Evolutionary conservation across 1,140 invertebrate genomes (phyloP).

Genomic region (Piezodorus guildinii): DNA sequence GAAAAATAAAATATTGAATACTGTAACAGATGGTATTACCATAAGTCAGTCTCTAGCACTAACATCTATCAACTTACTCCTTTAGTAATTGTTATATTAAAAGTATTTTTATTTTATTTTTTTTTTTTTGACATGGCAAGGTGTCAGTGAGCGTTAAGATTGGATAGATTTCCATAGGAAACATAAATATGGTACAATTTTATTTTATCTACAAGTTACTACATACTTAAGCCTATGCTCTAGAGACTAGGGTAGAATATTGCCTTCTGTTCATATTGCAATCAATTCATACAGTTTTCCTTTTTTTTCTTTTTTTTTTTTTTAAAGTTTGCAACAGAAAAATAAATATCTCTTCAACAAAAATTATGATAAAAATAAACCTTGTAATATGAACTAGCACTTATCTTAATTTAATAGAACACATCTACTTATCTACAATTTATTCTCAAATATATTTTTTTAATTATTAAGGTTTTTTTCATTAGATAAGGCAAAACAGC

Average conservation of each 20-base stretch:
- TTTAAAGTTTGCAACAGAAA: constrained; percentile 11
- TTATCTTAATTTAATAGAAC: neutral
- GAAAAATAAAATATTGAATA: constrained; percentile 9
- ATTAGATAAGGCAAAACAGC: constrained; percentile 21
- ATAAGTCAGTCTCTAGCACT: constrained; percentile 4
- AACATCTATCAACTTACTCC: neutral
- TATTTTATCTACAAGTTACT: constrained; percentile 5
- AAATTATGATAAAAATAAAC: constrained; percentile 4
- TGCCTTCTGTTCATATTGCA: constrained; percentile 25
- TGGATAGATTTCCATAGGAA: constrained; percentile 24
- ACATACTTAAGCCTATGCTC: constrained; percentile 8
- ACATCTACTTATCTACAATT: constrained; percentile 12
- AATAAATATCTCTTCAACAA: constrained; percentile 6
- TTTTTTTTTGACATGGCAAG: constrained; percentile 5
- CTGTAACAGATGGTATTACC: constrained; percentile 9
- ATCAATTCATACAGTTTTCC: constrained; percentile 16
- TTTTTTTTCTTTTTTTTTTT: constrained; percentile 15
- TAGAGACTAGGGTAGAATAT: constrained; percentile 21
- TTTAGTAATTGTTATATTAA: constrained; percentile 6
- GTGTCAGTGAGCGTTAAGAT: constrained; percentile 19
- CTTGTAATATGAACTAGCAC: neutral
- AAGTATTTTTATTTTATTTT: neutral
- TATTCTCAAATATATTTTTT: constrained; percentile 8
- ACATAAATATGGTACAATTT: constrained; percentile 14
- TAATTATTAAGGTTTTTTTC: constrained; percentile 9